These are phyloP conservation scores for Papilio aristodemus DNA, from an alignment of 1,140 invertebrate species.

Conservation along the genomic window DNA sequence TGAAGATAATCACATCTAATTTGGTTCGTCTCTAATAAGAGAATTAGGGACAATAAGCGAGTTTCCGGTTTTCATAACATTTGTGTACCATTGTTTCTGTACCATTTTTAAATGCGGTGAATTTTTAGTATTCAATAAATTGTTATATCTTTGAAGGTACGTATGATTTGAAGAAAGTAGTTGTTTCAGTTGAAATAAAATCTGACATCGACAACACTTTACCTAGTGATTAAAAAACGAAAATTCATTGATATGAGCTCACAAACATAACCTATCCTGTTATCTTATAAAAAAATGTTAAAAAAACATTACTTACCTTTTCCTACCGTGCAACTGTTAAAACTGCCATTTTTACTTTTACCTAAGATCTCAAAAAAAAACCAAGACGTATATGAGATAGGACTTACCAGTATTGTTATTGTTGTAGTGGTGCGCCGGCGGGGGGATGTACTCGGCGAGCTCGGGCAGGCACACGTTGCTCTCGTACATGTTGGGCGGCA, in stretches of 20 bases:
- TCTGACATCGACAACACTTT: no score
- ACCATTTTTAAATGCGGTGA: no score
- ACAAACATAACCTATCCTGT: no score
- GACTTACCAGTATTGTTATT: slow-evolving; percentile 77
- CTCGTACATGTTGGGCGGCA: slow-evolving; percentile 80
- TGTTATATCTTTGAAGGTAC: no score
- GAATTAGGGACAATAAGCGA: slow-evolving; percentile 11
- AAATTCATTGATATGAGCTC: no score
- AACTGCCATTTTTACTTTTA: not conserved
- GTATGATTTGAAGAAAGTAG: no score
- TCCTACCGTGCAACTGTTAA: not conserved
- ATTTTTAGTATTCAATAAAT: no score
- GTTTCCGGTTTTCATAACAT: slow-evolving; percentile 13
- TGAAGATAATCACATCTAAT: slow-evolving; percentile 10
- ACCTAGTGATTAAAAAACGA: no score
- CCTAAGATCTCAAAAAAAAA: not conserved
- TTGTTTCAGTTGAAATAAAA: no score
- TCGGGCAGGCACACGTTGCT: slow-evolving; percentile 80
- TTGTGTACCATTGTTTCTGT: not conserved
- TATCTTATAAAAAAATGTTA: no score
- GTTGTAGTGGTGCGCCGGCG: slow-evolving; percentile 74
- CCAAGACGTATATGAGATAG: not conserved
- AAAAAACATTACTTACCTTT: slow-evolving; percentile 2
- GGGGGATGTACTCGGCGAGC: slow-evolving; percentile 70
- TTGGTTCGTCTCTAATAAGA: slow-evolving; percentile 14